phyloP scores from a whole-genome alignment of 2,888 invertebrate species.

The Pseudoips prasinana region DNA sequence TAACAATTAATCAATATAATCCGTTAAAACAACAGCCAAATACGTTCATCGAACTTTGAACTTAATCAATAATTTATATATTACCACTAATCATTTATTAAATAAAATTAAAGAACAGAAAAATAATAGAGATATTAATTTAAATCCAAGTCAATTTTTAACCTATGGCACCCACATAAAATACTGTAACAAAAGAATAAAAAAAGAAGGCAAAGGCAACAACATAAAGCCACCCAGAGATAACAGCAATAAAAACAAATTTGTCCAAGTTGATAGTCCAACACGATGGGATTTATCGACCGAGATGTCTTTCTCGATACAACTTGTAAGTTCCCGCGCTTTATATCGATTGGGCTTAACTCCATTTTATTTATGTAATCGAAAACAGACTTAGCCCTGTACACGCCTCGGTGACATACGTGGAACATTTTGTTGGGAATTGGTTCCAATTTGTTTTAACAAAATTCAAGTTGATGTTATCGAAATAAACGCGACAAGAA shows the following conservation, averaged over 20 bases:
- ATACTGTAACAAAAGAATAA: constrained; percentile 36
- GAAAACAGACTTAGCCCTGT: constrained; percentile 24
- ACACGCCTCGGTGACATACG: constrained; percentile 8
- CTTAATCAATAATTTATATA: too few species aligned
- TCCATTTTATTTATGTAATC: constrained; percentile 36
- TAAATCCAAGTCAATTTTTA: constrained; percentile 26
- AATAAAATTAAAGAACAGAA: constrained; percentile 1
- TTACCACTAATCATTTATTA: too few species aligned
- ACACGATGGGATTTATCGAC: constrained; percentile 70
- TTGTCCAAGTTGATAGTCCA: constrained; percentile 65
- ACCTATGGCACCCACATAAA: constrained; percentile 27
- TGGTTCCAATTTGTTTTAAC: too few species aligned
- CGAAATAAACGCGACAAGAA: too few species aligned
- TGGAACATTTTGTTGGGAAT: constrained; percentile 12
- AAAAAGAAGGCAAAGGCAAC: constrained; percentile 38
- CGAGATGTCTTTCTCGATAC: constrained; percentile 69
- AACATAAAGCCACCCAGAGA: constrained; percentile 74
- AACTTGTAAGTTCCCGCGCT: constrained; percentile 48
- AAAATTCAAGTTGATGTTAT: too few species aligned
- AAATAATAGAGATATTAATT: constrained; percentile 38
- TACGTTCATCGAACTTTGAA: constrained; percentile 3
- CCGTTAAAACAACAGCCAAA: too few species aligned
- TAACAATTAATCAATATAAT: too few species aligned
- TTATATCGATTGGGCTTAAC: constrained; percentile 45
- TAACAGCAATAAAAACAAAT: constrained; percentile 74